Evolutionary conservation across 37 sponge, comb jelly and placozoan species (phyloP).

Genomic region (Axinella damicornis): DNA sequence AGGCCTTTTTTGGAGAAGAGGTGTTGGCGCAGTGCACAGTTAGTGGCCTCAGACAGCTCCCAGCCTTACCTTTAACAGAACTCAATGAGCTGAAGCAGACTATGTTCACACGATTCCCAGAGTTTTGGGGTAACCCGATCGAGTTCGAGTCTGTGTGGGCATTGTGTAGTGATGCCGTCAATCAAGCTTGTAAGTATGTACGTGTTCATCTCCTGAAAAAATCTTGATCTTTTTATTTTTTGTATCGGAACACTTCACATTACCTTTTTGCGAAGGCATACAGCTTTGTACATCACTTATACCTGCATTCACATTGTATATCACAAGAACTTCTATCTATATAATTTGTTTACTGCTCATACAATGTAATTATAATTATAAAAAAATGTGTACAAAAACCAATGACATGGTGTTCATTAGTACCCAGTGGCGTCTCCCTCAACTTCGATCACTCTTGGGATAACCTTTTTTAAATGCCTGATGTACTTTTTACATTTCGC

Average conservation of each 20-base stretch:
- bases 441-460: slow-evolving; percentile 27
- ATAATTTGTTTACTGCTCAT: too few relatives aligned
- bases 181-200: not conserved
- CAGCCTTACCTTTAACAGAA: slow-evolving; percentile 10
- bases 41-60: not conserved
- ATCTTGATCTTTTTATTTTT: too few relatives aligned
- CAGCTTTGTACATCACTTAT: too few relatives aligned
- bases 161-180: not conserved
- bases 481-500: slow-evolving; percentile 31
- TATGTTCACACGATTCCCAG: not conserved
- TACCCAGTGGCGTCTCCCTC: slow-evolving; percentile 41
- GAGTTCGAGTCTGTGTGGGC: slow-evolving; percentile 18
- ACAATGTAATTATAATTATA: not conserved
- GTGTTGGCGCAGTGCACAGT: not conserved
- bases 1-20: not conserved
- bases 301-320: too few relatives aligned
- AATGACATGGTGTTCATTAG: not conserved
- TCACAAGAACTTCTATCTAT: too few relatives aligned
- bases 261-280: too few relatives aligned
- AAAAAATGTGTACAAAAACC: not conserved
- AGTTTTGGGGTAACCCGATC: not conserved
- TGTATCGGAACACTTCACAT: too few relatives aligned
- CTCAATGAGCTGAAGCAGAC: slow-evolving; percentile 6
- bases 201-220: too few relatives aligned
- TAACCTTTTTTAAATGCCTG: slow-evolving; percentile 21